These are phyloP conservation scores for Porites rus DNA, from an alignment of 92 coral and sea anemone species.

Conservation along the genomic window DNA sequence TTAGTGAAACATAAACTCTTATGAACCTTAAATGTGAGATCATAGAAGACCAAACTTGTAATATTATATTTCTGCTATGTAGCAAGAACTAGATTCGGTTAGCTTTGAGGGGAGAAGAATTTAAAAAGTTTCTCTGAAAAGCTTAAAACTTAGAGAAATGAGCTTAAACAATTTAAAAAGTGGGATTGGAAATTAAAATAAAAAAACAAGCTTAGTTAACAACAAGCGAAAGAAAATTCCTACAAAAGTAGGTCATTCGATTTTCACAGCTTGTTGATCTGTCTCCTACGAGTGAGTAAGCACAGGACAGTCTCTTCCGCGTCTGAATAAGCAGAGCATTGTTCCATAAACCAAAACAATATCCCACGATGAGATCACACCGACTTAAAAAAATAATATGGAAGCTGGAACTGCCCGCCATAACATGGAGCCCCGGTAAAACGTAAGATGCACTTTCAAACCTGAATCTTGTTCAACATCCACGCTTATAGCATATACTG, in stretches of 20 bases:
- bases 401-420: no score
- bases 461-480: constrained; percentile 34
- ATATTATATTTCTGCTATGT: no score
- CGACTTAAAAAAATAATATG: neutral
- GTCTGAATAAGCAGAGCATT: constrained; percentile 30
- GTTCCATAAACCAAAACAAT: constrained; percentile 10
- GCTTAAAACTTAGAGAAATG: no score
- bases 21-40: no score
- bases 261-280: constrained; percentile 2
- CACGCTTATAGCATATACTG: constrained; percentile 17
- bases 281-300: constrained; percentile 3
- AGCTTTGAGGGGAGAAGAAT: no score
- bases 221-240: constrained; percentile 3
- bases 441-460: neutral
- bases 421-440: neutral
- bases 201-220: no score
- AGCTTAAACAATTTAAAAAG: no score
- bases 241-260: constrained; percentile 26
- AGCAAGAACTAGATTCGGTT: no score
- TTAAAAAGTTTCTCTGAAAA: no score
- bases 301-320: constrained; percentile 9
- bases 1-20: no score
- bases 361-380: constrained; percentile 9
- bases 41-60: no score
- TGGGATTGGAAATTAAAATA: no score